Evolutionary conservation across 2,797 vertebrate genomes (phyloP), one percentile per base, ranked within the genome.

Genomic region (Sebastes wilsoni): DNA sequence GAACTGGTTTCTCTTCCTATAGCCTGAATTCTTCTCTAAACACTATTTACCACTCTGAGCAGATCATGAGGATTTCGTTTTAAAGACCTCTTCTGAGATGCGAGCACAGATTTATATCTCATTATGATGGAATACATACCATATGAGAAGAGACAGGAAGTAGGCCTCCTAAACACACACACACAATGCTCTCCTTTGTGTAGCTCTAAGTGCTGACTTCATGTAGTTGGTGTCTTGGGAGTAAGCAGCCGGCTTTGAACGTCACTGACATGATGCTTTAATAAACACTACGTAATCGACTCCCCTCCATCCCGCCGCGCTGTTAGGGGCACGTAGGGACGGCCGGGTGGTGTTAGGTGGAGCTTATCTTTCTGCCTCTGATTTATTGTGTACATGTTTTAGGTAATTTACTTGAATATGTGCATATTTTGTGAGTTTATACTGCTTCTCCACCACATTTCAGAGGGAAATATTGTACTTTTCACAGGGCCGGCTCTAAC

Each of bases 251-350:
- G 42, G 58, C 81, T 85, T 82, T 82, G 36, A 79, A 49, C 14
- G 25, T 81, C 83, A 78, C 83, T 69, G 75, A 71, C 88, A 86
- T 82, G 36, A 90, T 68, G 79, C 69, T 89, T 88, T 66, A 84
- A 89, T 81, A 85, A 86, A 87, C 66, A 22, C 2, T 20, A 34
- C 3, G 49, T 79, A 87, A 71, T 36, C 13, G 71, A 75, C 83
- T 82, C 69, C 30, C 72, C 38, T 42, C 38, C 38, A 6, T 58
- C 66, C 59, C 13, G 4, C 55, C 32, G n/a, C 32, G 23, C 68
- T 66, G 69, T 61, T 42, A 32, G 56, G 25, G 55, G 14, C 38
- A 66, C n/a, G 65, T 68, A 72, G 72, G 68, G 71, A 46, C 2
- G 12, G 25, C n/a, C 3, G 27, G 25, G 25, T 8, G 58, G 38